phyloP scores from a whole-genome alignment of 2,888 invertebrate genomes.

The Papilio demoleus region DNA sequence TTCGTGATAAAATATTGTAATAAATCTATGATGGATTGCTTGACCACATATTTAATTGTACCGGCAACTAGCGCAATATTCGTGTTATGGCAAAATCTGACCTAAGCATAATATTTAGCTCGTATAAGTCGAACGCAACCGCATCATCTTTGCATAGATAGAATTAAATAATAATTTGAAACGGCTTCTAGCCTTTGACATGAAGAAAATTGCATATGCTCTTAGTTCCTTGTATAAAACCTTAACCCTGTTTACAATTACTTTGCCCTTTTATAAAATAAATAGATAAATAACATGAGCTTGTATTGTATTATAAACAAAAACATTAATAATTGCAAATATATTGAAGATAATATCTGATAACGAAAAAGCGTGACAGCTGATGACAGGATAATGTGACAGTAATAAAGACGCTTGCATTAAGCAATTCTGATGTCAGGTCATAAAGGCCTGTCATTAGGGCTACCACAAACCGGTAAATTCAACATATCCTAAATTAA shows the following conservation, averaged over 20 bases:
- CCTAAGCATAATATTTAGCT: too few species aligned
- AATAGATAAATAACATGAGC: slow-evolving; percentile 14
- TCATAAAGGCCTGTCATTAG: slow-evolving; percentile 13
- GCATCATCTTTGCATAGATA: not conserved
- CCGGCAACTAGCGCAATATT: too few species aligned
- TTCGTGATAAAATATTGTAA: too few species aligned
- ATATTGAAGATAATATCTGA: slow-evolving; percentile 17
- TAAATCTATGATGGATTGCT: too few species aligned
- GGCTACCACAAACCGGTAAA: not conserved
- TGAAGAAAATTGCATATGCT: slow-evolving; percentile 1
- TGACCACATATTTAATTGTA: too few species aligned
- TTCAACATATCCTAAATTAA: too few species aligned
- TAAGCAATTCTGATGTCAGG: slow-evolving; percentile 30
- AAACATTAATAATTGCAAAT: slow-evolving; percentile 5
- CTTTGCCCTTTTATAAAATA: slow-evolving; percentile 5
- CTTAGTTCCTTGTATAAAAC: slow-evolving; percentile 12
- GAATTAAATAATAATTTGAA: not conserved
- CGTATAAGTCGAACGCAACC: too few species aligned
- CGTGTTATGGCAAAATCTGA: too few species aligned
- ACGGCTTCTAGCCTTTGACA: not conserved
- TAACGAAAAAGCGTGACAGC: slow-evolving; percentile 20
- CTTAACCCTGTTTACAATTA: slow-evolving; percentile 17
- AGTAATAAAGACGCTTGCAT: slow-evolving; percentile 32
- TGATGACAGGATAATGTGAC: slow-evolving; percentile 32
- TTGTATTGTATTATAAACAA: not conserved